Percentiles rank a stretch among this genome's conserved stretches.
phyloP scores from a whole-genome alignment of 2,888 invertebrate species.

The Bellardia pandia region DNA sequence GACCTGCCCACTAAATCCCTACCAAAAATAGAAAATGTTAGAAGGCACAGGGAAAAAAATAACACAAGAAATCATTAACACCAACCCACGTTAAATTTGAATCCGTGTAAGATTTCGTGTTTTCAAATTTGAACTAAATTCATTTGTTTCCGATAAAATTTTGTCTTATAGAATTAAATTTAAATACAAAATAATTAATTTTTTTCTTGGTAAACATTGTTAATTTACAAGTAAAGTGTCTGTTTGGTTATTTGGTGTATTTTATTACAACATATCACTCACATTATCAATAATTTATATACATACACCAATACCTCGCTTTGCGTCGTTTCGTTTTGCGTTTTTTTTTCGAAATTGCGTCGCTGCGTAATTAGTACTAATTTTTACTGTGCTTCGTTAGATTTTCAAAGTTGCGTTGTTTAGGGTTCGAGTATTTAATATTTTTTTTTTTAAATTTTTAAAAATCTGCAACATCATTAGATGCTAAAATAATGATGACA shows the following conservation, averaged over 20 bases:
- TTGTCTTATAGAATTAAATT: constrained; percentile 18
- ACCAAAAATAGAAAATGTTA: neutral
- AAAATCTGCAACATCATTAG: too few relatives aligned
- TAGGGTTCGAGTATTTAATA: too few relatives aligned
- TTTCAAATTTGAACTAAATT: constrained; percentile 46
- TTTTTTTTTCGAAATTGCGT: too few relatives aligned
- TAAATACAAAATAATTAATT: neutral
- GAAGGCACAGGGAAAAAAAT: neutral
- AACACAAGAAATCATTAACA: constrained; percentile 29
- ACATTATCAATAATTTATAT: neutral
- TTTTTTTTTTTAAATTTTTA: too few relatives aligned
- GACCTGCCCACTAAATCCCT: neutral
- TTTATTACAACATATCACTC: neutral
- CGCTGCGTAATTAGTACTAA: too few relatives aligned
- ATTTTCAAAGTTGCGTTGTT: too few relatives aligned
- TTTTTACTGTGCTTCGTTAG: too few relatives aligned
- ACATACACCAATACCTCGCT: too few relatives aligned
- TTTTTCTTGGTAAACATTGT: neutral
- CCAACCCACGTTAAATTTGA: constrained; percentile 35
- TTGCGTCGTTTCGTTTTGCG: too few relatives aligned
- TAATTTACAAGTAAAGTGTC: neutral
- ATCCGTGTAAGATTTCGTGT: neutral
- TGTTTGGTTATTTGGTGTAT: too few relatives aligned
- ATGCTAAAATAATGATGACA: too few relatives aligned
- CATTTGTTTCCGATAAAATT: constrained; percentile 39